These are phyloP conservation scores for Zaprionus inermis DNA, from an alignment of 1,140 invertebrate species.

Conservation along the genomic window DNA sequence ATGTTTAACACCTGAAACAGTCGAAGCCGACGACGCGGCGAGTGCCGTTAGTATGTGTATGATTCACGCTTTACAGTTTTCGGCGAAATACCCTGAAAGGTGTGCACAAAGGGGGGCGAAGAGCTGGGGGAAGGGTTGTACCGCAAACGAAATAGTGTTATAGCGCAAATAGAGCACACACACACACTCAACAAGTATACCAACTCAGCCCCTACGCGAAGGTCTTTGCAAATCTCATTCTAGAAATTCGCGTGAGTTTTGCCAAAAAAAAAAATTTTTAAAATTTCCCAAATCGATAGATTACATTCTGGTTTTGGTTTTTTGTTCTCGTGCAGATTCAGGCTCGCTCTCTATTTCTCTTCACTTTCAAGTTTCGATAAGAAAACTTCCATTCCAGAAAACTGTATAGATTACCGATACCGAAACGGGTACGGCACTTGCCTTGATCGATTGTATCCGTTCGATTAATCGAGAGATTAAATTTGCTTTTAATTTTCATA, in stretches of 20 bases:
- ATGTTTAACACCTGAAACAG: conserved; percentile 41
- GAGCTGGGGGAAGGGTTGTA: too few species aligned
- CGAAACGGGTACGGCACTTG: neutral
- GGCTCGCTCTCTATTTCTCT: neutral
- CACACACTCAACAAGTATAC: conserved; percentile 15
- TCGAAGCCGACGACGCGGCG: conserved; percentile 3
- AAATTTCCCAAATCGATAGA: neutral
- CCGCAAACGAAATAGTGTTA: neutral
- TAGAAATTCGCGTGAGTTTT: neutral
- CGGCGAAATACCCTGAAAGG: conserved; percentile 32
- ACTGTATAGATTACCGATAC: neutral
- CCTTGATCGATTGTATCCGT: neutral
- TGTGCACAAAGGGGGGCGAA: too few species aligned
- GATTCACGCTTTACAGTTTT: conserved; percentile 45
- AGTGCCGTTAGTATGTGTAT: conserved; percentile 38
- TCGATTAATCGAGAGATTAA: too few species aligned
- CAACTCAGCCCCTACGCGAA: conserved; percentile 5
- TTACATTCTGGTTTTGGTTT: neutral
- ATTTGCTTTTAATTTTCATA: too few species aligned
- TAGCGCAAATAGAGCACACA: conserved; percentile 8
- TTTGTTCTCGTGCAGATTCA: neutral
- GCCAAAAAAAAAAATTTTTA: neutral
- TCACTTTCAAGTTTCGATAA: neutral
- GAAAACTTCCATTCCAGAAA: neutral
- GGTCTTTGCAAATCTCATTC: neutral